Evolutionary conservation across 2,888 invertebrate genomes (phyloP).

Genomic region (Argyresthia albistria): DNA sequence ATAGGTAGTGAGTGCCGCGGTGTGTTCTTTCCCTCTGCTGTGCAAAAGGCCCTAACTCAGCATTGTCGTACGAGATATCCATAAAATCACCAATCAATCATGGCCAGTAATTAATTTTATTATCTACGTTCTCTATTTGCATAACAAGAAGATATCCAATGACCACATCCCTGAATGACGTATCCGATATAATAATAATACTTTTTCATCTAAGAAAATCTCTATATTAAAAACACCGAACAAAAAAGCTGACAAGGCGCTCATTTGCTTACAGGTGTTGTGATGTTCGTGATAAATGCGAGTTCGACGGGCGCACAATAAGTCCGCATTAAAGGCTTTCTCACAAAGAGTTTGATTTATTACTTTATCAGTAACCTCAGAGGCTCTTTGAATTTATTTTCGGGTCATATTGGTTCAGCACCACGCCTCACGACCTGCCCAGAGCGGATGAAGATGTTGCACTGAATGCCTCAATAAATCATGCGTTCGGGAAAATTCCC

Average conservation of each 20-base stretch:
- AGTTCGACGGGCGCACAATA: conserved; percentile 29
- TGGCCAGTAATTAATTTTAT: too few species aligned
- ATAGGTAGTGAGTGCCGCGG: too few species aligned
- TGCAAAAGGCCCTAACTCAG: too few species aligned
- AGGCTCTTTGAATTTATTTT: conserved; percentile 34
- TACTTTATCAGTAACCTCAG: conserved; percentile 41
- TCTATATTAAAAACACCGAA: too few species aligned
- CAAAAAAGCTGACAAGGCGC: background rate
- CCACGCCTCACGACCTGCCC: conserved; percentile 64
- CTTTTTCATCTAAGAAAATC: background rate
- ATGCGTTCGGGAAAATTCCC: conserved; percentile 29
- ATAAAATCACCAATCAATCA: too few species aligned
- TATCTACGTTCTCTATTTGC: too few species aligned
- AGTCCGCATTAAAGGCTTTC: conserved; percentile 40
- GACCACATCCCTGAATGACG: too few species aligned
- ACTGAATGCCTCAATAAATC: conserved; percentile 59
- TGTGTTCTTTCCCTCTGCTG: too few species aligned
- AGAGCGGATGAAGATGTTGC: conserved; percentile 59
- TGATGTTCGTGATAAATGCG: conserved; percentile 44
- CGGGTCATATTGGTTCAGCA: conserved; percentile 21
- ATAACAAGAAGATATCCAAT: too few species aligned
- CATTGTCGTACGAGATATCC: too few species aligned
- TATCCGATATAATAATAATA: background rate
- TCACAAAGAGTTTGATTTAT: conserved; percentile 63
- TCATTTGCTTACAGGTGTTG: conserved; percentile 14